Percentiles rank a stretch among this genome's conserved stretches.
phyloP scores from a whole-genome alignment of 2,113 vertebrate species.

The Pterocles burchelli region DNA sequence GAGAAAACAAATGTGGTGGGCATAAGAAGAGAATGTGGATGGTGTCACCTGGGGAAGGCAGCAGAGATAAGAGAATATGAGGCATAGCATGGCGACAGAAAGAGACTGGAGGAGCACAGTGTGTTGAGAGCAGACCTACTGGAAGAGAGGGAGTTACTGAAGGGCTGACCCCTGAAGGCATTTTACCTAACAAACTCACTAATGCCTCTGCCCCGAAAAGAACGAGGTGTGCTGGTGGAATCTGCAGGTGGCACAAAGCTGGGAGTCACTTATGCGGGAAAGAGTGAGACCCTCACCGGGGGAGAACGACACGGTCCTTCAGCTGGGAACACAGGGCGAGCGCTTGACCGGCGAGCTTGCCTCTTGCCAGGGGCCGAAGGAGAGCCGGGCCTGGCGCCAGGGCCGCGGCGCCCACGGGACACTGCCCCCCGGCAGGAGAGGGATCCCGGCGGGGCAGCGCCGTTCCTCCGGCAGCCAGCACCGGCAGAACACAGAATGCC shows the following conservation, averaged over 20 bases:
- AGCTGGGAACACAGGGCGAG: fast-evolving
- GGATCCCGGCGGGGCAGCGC: neutral
- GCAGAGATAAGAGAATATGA: fast-evolving
- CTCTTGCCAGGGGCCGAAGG: neutral
- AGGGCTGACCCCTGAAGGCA: neutral
- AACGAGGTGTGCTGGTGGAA: neutral
- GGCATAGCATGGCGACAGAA: fast-evolving
- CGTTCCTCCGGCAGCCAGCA: fast-evolving
- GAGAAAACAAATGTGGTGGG: fast-evolving
- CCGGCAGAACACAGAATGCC: fast-evolving
- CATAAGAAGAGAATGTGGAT: neutral
- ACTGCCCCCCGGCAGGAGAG: neutral
- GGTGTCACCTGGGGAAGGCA: neutral
- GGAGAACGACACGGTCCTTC: neutral
- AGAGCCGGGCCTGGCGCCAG: neutral
- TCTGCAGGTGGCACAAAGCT: fast-evolving
- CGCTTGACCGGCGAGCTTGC: neutral
- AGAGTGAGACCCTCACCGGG: fast-evolving
- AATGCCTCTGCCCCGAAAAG: fast-evolving
- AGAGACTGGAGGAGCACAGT: fast-evolving
- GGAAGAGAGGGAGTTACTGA: too few relatives aligned
- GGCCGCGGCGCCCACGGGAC: too few relatives aligned
- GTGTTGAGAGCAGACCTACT: fast-evolving
- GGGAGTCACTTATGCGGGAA: fast-evolving
- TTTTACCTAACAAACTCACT: fast-evolving